Conservation (phyloP, 2,888 invertebrate genomes). For the Scaptodrosophila latifasciaeformis region DNA sequence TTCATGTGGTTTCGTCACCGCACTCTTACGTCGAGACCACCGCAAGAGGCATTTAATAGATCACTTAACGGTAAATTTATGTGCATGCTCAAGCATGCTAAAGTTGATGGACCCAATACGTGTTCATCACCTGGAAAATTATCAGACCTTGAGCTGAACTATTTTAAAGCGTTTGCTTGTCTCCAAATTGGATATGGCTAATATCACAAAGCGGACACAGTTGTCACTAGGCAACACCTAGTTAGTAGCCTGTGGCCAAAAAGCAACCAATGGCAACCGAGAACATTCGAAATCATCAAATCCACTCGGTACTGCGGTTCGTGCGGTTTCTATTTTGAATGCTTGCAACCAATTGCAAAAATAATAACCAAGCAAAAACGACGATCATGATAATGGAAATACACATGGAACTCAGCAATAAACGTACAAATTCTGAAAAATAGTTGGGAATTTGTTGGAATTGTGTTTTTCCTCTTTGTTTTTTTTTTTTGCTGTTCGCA, state of each 20-base stretch:
- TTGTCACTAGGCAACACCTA: conserved; percentile 35
- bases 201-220: conserved; percentile 14
- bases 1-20: too few species aligned
- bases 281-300: neutral
- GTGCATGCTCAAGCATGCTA: conserved; percentile 44
- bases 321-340: conserved; percentile 12
- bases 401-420: conserved; percentile 27
- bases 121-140: too few species aligned
- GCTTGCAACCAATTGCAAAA: conserved; percentile 36
- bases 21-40: too few species aligned
- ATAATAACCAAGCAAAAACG: conserved; percentile 49
- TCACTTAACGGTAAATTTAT: conserved; percentile 58
- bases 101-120: too few species aligned
- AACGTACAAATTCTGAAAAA: conserved; percentile 44
- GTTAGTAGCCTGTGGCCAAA: conserved; percentile 13
- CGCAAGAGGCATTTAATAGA: conserved; percentile 29
- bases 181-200: conserved; percentile 3
- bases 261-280: neutral
- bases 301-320: conserved; percentile 7
- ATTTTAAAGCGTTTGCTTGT: neutral
- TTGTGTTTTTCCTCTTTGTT: too few species aligned
- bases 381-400: too few species aligned
- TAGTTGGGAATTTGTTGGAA: conserved; percentile 28
- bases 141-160: too few species aligned
- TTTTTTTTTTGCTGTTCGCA: too few species aligned